phyloP scores from a whole-genome alignment of 92 coral and sea anemone genomes.

The Desmophyllum pertusum region DNA sequence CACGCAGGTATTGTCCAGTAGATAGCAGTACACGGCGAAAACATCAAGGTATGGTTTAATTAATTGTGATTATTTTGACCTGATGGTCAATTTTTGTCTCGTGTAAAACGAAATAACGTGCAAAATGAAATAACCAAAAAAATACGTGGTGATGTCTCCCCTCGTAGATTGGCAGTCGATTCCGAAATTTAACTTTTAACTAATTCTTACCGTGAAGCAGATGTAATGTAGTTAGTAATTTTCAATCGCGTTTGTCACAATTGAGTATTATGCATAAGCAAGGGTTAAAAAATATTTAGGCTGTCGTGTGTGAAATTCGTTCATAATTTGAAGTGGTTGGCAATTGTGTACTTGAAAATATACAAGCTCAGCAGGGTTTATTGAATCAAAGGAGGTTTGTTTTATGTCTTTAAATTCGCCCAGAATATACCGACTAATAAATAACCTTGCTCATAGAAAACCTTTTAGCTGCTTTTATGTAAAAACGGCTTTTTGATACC shows the following conservation, averaged over 20 bases:
- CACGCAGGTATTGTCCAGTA: background rate
- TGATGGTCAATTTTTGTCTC: background rate
- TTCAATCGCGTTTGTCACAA: background rate
- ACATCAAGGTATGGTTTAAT: conserved; percentile 10
- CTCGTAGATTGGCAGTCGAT: background rate
- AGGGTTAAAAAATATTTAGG: background rate
- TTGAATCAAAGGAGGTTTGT: background rate
- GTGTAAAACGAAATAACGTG: too few relatives aligned
- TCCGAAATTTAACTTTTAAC: background rate
- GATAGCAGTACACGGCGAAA: background rate
- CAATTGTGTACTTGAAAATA: conserved; percentile 9
- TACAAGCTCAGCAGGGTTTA: background rate
- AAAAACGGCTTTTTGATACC: background rate
- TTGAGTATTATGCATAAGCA: background rate
- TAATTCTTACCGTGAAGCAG: background rate
- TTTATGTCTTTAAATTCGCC: background rate
- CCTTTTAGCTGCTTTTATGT: background rate
- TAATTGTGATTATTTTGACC: background rate
- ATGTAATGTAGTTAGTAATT: background rate
- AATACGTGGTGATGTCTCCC: too few relatives aligned
- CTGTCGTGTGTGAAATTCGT: background rate
- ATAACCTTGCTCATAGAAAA: background rate
- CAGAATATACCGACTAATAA: background rate
- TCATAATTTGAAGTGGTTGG: conserved; percentile 23
- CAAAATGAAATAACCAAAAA: too few relatives aligned